Base-by-base conservation (phyloP, 2,113 vertebrate species). In the Cacatua alba region DNA sequence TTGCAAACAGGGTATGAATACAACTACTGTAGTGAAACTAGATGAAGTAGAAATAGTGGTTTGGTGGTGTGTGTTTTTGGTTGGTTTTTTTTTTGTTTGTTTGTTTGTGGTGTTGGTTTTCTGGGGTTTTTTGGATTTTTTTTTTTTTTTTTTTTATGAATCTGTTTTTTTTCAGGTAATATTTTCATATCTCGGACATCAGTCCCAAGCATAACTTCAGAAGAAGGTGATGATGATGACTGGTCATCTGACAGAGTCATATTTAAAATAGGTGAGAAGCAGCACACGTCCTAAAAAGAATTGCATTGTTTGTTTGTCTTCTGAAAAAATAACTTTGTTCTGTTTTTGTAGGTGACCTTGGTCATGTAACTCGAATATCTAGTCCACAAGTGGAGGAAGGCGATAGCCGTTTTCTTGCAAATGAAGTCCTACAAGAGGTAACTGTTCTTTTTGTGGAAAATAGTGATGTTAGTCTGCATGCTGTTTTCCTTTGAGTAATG, bases 381-480 rank as follows among this genome's bases (percentile, higher is more conserved):
- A 99, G 99, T 97, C 99, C 99, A 31, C 99, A 99, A 33, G 99
- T 99, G 53, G 99, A 99, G 93, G 99, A 99, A 94, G 99, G 99
- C 7, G 99, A 99, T 97, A 99, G 99, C 95, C 98, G 99, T 95
- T 99, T 99, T 67, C 97, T 99, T 96, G 99, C 99, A 37, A 99
- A 99, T 96, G 99, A 99, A 98, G 98, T 99, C 92, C 98, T 99
- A 49, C 99, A 99, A 91, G 99, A 99, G 99, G 99, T 99, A 97
- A 74, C 28, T 76, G 24, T 52, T 78, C 43, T 77, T 15, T 48
- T 69, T 68, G 18, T 77, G 68, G 29, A 21, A 51, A 52, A 9
- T 31, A 53, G 23, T 44, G 20, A 18, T 70, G 23, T 77, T 87
- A 25, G 57, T 88, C 74, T 90, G 44, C 2, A 0, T 85, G 49